Percentiles rank a stretch among this genome's conserved stretches.
Evolutionary conservation across 2,797 vertebrate species (phyloP).

Genomic region (Coluber constrictor): DNA sequence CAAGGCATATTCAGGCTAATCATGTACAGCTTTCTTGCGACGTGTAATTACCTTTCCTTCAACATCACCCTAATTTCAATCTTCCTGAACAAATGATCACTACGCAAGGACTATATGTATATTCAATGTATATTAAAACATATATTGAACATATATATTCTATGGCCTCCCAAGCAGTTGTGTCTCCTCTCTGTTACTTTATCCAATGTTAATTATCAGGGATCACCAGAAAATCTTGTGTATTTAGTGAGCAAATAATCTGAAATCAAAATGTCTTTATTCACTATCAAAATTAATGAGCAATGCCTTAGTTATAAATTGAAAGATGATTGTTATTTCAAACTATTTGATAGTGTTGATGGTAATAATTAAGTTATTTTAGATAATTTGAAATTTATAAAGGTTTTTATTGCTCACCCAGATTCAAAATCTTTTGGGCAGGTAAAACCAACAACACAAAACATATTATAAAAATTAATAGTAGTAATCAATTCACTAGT

Average conservation of each 20-base stretch:
- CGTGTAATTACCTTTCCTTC: not conserved
- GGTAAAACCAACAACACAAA: not conserved
- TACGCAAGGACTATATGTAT: not conserved
- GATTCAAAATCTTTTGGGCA: not conserved
- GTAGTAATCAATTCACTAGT: not conserved
- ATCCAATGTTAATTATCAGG: not conserved
- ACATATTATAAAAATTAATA: not conserved
- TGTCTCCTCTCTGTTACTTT: not conserved
- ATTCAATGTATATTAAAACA: not conserved
- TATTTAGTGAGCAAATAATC: not conserved
- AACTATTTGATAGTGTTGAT: not conserved
- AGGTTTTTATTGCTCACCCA: not conserved
- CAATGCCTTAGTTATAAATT: not conserved
- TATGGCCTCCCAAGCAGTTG: not conserved
- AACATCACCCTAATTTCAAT: not conserved
- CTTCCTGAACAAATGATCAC: not conserved
- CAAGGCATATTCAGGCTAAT: not conserved
- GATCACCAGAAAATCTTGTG: not conserved
- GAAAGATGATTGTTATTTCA: not conserved
- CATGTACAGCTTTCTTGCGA: not conserved
- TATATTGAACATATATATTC: not conserved
- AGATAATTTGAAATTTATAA: not conserved
- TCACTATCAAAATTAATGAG: not conserved
- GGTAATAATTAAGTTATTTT: not conserved
- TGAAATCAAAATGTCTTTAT: not conserved